Evolutionary conservation across 2,888 invertebrate species (phyloP), one percentile per base, ranked within the genome.

Genomic region (Luperina testacea): DNA sequence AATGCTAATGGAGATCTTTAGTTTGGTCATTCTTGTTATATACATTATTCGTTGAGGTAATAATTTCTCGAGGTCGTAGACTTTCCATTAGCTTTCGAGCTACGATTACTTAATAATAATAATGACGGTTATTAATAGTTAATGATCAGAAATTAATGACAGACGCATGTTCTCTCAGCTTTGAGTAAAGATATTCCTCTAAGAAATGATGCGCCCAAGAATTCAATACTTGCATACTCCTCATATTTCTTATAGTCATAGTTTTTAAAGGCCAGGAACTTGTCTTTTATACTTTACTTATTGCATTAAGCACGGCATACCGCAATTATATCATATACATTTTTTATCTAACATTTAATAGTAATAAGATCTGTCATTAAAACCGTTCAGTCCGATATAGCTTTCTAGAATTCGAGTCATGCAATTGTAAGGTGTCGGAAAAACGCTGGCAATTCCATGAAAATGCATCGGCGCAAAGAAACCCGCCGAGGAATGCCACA

Each of bases 391-490:
- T 90, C 88, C 90, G 87, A 92, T 92, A 94, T 94, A 93, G 93
- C 96, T 96, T 95, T 96, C 96, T 96, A 96, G 96, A 96, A 96
- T 96, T 96, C 95, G 91, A 95, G 92, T 92, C 94, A 96, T 95
- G 95, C 96, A 94, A 94, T 96, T 95, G 96, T 95, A 93, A 96
- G 96, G 96, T 96, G 96, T 95, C 91, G 95, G 96, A 96, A 97
- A 97, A 97, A 96, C 96, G 94, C 92, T 92, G 91, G 93, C 94
- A 92, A 96, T 96, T 95, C 96, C 94, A 96, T 97, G 96, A 96
- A 97, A 97, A 97, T 96, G 95, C 94, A 96, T 94, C 89, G 91
- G 88, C 86, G 90, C 92, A 93, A 95, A 96, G 96, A 96, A 96
- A 96, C 96, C 94, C 90, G 95, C 93, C 90, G 84, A 84, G 94